phyloP scores from a whole-genome alignment of 1,140 invertebrate species.

The Lepidurus couesii region DNA sequence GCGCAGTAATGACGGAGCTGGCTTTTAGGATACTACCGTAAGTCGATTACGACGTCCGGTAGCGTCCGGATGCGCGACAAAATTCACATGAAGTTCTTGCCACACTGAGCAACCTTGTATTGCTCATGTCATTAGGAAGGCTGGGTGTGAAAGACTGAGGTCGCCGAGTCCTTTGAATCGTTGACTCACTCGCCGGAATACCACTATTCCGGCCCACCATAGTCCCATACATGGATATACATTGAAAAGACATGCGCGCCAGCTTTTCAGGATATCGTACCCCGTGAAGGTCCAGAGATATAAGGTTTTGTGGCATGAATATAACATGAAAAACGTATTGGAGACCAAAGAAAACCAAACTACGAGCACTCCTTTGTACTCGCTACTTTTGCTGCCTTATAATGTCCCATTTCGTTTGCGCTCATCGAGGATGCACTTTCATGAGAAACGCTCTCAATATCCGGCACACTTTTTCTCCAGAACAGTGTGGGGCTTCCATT shows the following conservation, averaged over 20 bases:
- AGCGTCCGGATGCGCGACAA: background rate
- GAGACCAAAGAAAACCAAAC: background rate
- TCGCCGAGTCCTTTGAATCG: background rate
- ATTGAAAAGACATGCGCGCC: background rate
- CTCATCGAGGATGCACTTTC: no score
- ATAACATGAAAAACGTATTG: background rate
- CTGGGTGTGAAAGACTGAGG: background rate
- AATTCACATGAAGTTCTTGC: conserved; percentile 3
- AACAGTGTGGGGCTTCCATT: no score
- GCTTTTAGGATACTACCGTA: background rate
- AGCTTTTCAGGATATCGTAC: background rate
- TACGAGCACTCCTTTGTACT: no score
- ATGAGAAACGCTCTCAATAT: no score
- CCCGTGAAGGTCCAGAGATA: background rate
- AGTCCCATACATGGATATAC: background rate
- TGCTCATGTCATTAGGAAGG: conserved; percentile 21
- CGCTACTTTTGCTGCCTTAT: no score
- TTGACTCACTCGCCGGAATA: conserved; percentile 2
- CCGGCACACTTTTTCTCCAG: no score
- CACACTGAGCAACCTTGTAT: conserved; percentile 12
- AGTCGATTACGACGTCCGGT: background rate
- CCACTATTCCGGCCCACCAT: background rate
- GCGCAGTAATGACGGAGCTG: background rate
- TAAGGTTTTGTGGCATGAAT: background rate
- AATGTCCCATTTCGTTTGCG: no score